Conservation (phyloP, 2,113 vertebrate species). For the Rhineura floridana region DNA sequence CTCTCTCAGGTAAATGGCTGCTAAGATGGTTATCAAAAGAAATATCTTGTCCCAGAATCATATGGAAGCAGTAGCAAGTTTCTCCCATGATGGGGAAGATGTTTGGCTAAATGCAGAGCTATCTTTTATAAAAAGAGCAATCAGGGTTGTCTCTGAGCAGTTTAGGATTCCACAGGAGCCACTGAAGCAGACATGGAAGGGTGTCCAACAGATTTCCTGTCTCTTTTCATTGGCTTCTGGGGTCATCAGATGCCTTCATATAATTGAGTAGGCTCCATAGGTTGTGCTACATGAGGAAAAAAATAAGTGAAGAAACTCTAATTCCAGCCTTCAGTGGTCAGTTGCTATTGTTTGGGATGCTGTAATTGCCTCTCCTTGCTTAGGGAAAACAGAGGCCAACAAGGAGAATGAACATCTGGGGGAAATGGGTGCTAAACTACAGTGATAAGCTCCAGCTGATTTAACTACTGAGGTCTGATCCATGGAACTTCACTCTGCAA, state of each 20-base stretch:
- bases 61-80: background rate
- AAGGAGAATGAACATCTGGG: conserved; percentile 11
- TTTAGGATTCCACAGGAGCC: background rate
- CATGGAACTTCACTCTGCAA: background rate
- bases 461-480: background rate
- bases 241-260: background rate
- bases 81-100: no score
- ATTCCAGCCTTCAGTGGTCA: conserved; percentile 19
- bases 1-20: background rate
- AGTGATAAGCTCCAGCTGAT: conserved; percentile 17
- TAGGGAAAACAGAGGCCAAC: no score
- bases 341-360: conserved; percentile 29
- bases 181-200: background rate
- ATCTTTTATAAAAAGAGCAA: background rate
- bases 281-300: background rate
- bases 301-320: background rate
- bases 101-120: no score
- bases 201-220: background rate
- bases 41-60: background rate
- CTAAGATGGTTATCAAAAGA: background rate
- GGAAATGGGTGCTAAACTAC: conserved; percentile 38
- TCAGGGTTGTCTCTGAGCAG: background rate
- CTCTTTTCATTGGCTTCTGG: background rate
- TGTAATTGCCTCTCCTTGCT: no score
- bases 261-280: background rate